Percentiles rank a stretch among this genome's conserved stretches.
These are phyloP conservation scores for Catostomus latipinnis DNA, from an alignment of 2,797 vertebrate genomes.

Conservation along the genomic window DNA sequence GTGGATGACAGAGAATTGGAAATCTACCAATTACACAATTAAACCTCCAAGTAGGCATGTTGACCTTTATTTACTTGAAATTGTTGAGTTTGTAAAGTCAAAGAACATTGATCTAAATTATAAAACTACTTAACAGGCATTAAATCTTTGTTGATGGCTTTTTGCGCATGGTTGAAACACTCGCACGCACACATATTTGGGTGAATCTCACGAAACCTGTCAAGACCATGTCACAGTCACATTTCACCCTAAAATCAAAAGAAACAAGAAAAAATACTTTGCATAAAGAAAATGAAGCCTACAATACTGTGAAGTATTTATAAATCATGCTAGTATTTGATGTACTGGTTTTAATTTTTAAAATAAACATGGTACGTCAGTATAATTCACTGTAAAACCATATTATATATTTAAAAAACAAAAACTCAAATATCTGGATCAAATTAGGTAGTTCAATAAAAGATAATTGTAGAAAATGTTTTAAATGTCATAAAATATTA, in stretches of 20 bases:
- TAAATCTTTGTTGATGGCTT: conserved; percentile 58
- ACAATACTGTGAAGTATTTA: too few relatives aligned
- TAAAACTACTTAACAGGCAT: conserved; percentile 49
- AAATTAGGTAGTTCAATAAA: too few relatives aligned
- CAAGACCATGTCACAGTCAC: background rate
- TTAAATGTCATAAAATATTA: background rate
- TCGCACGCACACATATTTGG: conserved; percentile 38
- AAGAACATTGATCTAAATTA: conserved; percentile 50
- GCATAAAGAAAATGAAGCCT: background rate
- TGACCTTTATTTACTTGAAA: conserved; percentile 30
- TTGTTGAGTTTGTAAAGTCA: conserved; percentile 26
- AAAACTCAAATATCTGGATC: too few relatives aligned
- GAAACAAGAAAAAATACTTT: background rate
- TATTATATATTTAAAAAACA: too few relatives aligned
- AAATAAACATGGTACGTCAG: too few relatives aligned
- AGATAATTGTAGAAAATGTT: too few relatives aligned
- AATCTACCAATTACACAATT: conserved; percentile 23
- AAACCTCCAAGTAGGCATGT: conserved; percentile 7
- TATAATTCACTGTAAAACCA: too few relatives aligned
- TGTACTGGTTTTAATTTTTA: background rate
- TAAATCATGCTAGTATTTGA: too few relatives aligned
- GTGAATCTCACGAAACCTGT: background rate
- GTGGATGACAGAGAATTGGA: conserved; percentile 4
- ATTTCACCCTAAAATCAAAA: conserved; percentile 7
- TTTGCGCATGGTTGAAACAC: conserved; percentile 55